A percentile compares a stretch with the other conserved stretches of the same genome.
phyloP scores from a whole-genome alignment of 1,140 invertebrate genomes.

The Heliconius himera region DNA sequence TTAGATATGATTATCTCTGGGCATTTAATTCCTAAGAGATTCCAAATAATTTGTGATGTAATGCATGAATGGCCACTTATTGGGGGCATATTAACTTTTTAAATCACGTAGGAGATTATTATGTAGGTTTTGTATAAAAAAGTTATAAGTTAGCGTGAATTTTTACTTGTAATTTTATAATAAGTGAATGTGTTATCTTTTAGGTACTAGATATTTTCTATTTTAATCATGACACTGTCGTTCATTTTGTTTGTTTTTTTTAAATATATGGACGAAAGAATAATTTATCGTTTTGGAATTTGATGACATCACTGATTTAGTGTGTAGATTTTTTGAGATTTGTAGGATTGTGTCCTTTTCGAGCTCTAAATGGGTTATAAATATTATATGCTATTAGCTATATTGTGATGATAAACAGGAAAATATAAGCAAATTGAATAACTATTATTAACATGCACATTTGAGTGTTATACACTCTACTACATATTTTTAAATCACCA shows the following conservation, averaged over 20 bases:
- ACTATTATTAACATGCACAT: too few species aligned
- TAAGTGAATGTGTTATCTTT: slow-evolving; percentile 48
- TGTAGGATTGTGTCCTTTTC: slow-evolving; percentile 26
- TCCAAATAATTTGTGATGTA: too few species aligned
- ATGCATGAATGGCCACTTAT: neutral
- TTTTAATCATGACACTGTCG: slow-evolving; percentile 41
- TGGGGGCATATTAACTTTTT: slow-evolving; percentile 27
- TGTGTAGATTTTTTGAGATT: slow-evolving; percentile 23
- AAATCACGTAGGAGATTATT: slow-evolving; percentile 50
- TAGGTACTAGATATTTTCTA: slow-evolving; percentile 58
- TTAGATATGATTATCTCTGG: too few species aligned
- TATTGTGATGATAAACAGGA: neutral
- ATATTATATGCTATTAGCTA: neutral
- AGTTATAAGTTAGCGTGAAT: slow-evolving; percentile 64
- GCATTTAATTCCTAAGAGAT: too few species aligned
- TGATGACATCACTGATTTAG: slow-evolving; percentile 35
- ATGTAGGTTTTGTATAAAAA: slow-evolving; percentile 56
- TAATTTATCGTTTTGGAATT: slow-evolving; percentile 29
- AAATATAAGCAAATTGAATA: neutral
- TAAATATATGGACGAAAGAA: slow-evolving; percentile 15
- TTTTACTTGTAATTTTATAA: slow-evolving; percentile 56
- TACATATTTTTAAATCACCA: too few species aligned
- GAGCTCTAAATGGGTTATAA: neutral
- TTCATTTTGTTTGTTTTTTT: slow-evolving; percentile 22
- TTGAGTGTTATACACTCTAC: too few species aligned